Evolutionary conservation across 2,888 invertebrate species (phyloP).

Genomic region (Drosophila austrosaltans): DNA sequence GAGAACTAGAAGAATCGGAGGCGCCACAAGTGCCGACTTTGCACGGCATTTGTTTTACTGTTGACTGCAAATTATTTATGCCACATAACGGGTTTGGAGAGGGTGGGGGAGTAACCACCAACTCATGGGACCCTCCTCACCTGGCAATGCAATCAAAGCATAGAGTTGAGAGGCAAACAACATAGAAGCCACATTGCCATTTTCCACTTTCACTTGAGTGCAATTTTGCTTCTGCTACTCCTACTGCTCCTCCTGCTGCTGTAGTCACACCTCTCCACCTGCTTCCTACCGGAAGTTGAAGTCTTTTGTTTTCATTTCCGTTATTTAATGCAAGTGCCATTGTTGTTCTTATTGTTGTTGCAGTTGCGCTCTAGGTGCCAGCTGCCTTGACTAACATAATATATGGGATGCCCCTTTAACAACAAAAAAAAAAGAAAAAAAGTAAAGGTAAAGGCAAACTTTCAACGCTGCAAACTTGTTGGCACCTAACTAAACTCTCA

Average conservation of each 20-base stretch:
- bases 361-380: slow-evolving; percentile 49
- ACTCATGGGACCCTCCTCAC: background rate
- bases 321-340: slow-evolving; percentile 76
- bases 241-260: slow-evolving; percentile 24
- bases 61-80: slow-evolving; percentile 78
- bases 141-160: slow-evolving; percentile 67
- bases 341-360: slow-evolving; percentile 48
- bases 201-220: slow-evolving; percentile 75
- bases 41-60: slow-evolving; percentile 63
- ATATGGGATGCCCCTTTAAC: slow-evolving; percentile 52
- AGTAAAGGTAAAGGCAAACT: slow-evolving; percentile 55
- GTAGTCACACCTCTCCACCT: slow-evolving; percentile 16
- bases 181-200: slow-evolving; percentile 52
- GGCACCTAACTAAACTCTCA: slow-evolving; percentile 62
- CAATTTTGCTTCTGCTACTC: slow-evolving; percentile 49
- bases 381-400: slow-evolving; percentile 74
- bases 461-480: slow-evolving; percentile 68
- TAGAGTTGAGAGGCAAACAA: slow-evolving; percentile 59
- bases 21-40: slow-evolving; percentile 67
- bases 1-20: slow-evolving; percentile 15
- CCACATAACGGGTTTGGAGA: slow-evolving; percentile 56
- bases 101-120: too few relatives aligned
- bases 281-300: slow-evolving; percentile 68
- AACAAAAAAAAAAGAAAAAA: slow-evolving; percentile 8
- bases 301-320: slow-evolving; percentile 80